phyloP scores from a whole-genome alignment of 1,140 invertebrate genomes.

The Drosophila punjabiensis region DNA sequence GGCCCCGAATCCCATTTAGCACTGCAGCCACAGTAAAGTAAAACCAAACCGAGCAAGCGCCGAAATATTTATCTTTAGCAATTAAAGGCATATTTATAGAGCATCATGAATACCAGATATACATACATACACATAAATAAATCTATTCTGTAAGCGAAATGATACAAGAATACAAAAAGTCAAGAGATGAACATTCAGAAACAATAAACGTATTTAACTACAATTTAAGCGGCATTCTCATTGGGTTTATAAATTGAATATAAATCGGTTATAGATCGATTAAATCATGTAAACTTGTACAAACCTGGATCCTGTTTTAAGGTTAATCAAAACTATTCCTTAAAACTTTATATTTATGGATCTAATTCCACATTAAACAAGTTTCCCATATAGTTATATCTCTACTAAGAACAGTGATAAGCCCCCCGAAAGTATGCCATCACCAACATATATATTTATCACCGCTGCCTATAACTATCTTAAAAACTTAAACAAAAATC shows the following conservation, averaged over 20 bases:
- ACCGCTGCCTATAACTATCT: slow-evolving; percentile 5
- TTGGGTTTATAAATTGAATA: neutral
- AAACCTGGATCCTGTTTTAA: neutral
- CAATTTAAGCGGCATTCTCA: slow-evolving; percentile 6
- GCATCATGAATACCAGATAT: slow-evolving; percentile 76
- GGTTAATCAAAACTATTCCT: too few species aligned
- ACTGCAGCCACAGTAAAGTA: slow-evolving; percentile 56
- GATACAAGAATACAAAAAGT: slow-evolving; percentile 66
- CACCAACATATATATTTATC: slow-evolving; percentile 8
- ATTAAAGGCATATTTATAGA: slow-evolving; percentile 83
- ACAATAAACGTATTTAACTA: slow-evolving; percentile 83
- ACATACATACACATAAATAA: slow-evolving; percentile 68
- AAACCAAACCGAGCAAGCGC: slow-evolving; percentile 75
- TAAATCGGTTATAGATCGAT: neutral
- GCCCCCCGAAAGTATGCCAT: slow-evolving; percentile 17
- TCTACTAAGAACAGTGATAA: neutral
- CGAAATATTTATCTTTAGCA: slow-evolving; percentile 83
- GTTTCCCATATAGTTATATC: neutral
- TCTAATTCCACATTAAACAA: neutral
- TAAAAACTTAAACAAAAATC: neutral
- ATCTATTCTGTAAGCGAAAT: slow-evolving; percentile 74
- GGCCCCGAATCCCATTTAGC: slow-evolving; percentile 65
- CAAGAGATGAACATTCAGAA: slow-evolving; percentile 70
- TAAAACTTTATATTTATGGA: neutral
- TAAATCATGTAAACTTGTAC: neutral